Percentiles rank a stretch among this genome's conserved stretches.
These are phyloP conservation scores for Orthosia incerta DNA, from an alignment of 2,888 invertebrate genomes.

Conservation along the genomic window DNA sequence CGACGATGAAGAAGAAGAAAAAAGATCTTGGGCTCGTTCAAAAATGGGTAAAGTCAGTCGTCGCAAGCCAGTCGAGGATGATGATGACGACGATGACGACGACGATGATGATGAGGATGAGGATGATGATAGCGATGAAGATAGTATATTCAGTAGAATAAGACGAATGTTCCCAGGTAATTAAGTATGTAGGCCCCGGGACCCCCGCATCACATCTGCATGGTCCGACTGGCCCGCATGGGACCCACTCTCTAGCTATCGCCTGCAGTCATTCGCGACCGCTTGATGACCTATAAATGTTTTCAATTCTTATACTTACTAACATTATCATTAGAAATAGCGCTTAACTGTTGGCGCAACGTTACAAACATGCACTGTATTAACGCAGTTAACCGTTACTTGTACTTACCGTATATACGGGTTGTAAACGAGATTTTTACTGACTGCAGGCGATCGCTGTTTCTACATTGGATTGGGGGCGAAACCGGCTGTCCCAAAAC, in stretches of 20 bases:
- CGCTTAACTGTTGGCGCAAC: slow-evolving; percentile 85
- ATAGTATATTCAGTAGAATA: slow-evolving; percentile 88
- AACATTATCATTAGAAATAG: slow-evolving; percentile 88
- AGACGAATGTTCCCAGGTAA: slow-evolving; percentile 90
- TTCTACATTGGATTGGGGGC: slow-evolving; percentile 99
- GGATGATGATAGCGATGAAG: slow-evolving; percentile 88
- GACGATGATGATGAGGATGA: slow-evolving; percentile 83
- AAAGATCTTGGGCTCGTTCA: slow-evolving; percentile 52
- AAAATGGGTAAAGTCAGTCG: slow-evolving; percentile 73
- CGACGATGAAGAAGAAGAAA: slow-evolving; percentile 76
- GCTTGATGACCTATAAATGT: slow-evolving; percentile 88
- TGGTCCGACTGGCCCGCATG: slow-evolving; percentile 88
- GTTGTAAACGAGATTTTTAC: slow-evolving; percentile 95
- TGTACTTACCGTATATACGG: slow-evolving; percentile 84
- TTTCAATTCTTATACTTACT: slow-evolving; percentile 88
- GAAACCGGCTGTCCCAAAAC: slow-evolving; percentile 94
- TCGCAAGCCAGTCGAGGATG: slow-evolving; percentile 81
- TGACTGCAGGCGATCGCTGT: slow-evolving; percentile 99
- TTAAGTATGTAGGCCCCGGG: slow-evolving; percentile 81
- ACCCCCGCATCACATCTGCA: slow-evolving; percentile 87
- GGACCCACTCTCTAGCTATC: slow-evolving; percentile 89
- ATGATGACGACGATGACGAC: slow-evolving; percentile 79
- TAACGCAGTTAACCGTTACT: slow-evolving; percentile 87
- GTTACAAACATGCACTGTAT: slow-evolving; percentile 85
- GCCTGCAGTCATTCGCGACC: slow-evolving; percentile 92